Evolutionary conservation across 2,888 invertebrate species (phyloP), one percentile per base, ranked within the genome.

Genomic region (Ophion ellenae): DNA sequence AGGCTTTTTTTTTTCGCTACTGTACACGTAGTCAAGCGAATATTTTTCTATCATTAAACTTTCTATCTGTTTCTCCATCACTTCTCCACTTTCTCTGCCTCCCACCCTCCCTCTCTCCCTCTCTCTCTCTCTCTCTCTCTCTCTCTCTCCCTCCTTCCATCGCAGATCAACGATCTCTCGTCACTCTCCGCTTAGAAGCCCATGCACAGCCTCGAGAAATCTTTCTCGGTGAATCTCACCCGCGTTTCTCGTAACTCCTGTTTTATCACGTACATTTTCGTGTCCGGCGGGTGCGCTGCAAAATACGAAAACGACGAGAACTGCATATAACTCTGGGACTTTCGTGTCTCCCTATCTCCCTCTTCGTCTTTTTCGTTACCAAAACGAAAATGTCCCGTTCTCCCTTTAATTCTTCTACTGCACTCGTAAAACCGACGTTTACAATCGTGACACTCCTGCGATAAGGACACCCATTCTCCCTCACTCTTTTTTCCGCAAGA

Each of bases 361-460:
- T 20, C 47, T 66, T 45, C 45, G 32, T 59, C 28, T 77, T 40
- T 36, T 47, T 47, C 64, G 75, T 85, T 79, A 57, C 81, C 83
- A 20, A 77, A 77, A 77, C 81, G 78, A 61, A 64, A 85, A 83
- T 76, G 61, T 67, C 70, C 76, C 76, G 79, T 82, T 59, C 80
- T 79, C 76, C 79, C 79, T 83, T 79, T 81, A 81, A 81, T 81
- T 87, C 87, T 87, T 73, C 88, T 87, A 87, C 88, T 86, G 85
- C 86, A 88, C 90, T 91, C 90, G 90, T 92, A 91, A 92, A 91
- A 80, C 88, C 87, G 88, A 90, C 89, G 89, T 91, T 91, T 91
- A 91, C 90, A 92, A 91, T 92, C 91, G 89, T 88, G 88, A 87
- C 88, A 84, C 87, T 88, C 78, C 79, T 77, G 84, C 89, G 92